Evolutionary conservation across 2,797 vertebrate genomes (phyloP).

Genomic region (Peromyscus melanophrys): DNA sequence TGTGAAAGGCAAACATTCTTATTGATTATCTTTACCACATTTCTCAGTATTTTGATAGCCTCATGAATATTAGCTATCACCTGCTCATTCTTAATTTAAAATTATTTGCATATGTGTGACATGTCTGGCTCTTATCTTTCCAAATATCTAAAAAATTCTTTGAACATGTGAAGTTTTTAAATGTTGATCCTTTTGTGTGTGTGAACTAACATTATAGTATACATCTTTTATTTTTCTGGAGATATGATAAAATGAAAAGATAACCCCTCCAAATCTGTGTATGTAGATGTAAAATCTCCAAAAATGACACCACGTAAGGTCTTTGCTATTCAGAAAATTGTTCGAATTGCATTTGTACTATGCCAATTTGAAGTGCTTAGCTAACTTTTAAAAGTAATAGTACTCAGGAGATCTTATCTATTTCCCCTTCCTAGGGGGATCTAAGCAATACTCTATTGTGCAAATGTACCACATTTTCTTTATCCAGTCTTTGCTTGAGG

Average conservation of each 20-base stretch:
- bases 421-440: too few species aligned
- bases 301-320: background rate
- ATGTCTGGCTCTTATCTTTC: background rate
- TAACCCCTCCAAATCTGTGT: background rate
- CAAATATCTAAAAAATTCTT: background rate
- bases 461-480: too few species aligned
- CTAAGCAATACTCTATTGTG: too few species aligned
- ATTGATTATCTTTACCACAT: background rate
- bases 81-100: background rate
- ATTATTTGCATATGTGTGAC: background rate
- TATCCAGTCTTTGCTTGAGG: too few species aligned
- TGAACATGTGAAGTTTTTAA: background rate
- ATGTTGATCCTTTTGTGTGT: too few species aligned
- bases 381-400: background rate
- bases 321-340: background rate
- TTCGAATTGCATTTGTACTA: background rate
- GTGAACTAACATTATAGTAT: background rate
- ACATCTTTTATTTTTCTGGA: background rate
- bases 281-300: background rate
- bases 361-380: background rate
- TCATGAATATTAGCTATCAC: background rate
- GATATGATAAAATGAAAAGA: too few species aligned
- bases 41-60: background rate
- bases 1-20: background rate
- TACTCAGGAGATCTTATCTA: too few species aligned